Base-by-base conservation (phyloP, 2,797 vertebrate genomes). In the Alauda arvensis region DNA sequence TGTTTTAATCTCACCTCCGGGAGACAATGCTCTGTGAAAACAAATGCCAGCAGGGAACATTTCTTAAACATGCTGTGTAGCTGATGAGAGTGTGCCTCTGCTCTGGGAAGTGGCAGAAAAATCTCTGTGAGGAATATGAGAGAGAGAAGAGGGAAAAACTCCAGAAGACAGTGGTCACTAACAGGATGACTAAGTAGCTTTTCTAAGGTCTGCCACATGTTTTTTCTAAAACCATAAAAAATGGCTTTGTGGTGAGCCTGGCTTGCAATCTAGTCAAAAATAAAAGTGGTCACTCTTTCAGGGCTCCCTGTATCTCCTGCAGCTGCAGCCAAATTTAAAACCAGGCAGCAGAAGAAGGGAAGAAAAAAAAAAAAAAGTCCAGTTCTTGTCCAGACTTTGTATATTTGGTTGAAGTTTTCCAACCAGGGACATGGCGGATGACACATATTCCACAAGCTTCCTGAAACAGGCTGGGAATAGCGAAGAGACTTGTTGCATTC, bases 331-430 rank as follows among this genome's bases (percentile, higher is more conserved):
- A 91, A 77, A 83, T 76, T 87, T 49, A 85, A 95, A 94, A 59
- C 51, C 39, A 93, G 53, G 80, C 71, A 87, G 53, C 28, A 77
- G 42, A 53, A 83, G 65, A 66, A 59, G 24, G 10, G 14, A 14
- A 4, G 8, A 10, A 15, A 0, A 1, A 1, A 4, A 13, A 18
- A 29, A 24, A 25, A 20, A 26, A 3, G 72, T 66, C 75, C 77
- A 63, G 12, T 60, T 80, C 51, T 92, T 87, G 66, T 90, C 77
- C 93, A 94, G 92, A 86, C 69, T 85, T 91, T 90, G 89, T 93
- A 77, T 94, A 95, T 94, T 94, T 90, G 81, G 72, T 84, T 85
- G 56, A 86, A 85, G 76, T 86, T 94, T 94, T 91, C 92, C 93
- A 92, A 23, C 67, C 76, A 83, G 70, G 52, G 66, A 86, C 57